Conservation (phyloP, 2,113 vertebrate species). For the Nesoenas mayeri region DNA sequence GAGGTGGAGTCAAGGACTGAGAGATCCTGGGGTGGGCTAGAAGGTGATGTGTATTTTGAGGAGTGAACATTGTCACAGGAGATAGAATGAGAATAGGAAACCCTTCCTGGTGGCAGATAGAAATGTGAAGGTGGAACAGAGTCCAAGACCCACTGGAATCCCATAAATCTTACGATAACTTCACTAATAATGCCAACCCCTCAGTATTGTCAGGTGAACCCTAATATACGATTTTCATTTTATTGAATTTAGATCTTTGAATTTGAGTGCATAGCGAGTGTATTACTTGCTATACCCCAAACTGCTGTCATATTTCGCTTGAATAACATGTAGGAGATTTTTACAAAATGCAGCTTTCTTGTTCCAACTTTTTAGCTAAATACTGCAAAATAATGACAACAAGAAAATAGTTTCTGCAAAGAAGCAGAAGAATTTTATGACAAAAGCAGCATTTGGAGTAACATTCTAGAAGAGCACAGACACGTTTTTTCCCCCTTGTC, state of each 20-base stretch:
- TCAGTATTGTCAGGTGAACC: not conserved
- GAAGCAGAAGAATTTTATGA: slow-evolving; percentile 28
- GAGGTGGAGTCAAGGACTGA: not conserved
- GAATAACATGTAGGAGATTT: not conserved
- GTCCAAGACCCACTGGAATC: not conserved
- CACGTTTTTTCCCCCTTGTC: slow-evolving; percentile 8
- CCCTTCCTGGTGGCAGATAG: not conserved
- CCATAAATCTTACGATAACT: not conserved
- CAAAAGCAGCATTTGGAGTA: slow-evolving; percentile 40
- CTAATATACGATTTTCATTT: not conserved
- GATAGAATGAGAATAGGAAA: not conserved
- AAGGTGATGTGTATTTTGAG: not conserved
- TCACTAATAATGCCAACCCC: not conserved
- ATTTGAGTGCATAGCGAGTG: not conserved
- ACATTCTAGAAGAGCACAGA: slow-evolving; percentile 15
- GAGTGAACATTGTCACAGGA: not conserved
- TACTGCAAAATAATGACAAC: slow-evolving; percentile 15
- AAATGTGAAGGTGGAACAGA: not conserved
- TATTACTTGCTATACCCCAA: not conserved
- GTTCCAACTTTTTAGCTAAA: slow-evolving; percentile 36
- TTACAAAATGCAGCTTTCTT: slow-evolving; percentile 59
- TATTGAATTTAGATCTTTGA: not conserved
- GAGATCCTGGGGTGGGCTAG: not conserved
- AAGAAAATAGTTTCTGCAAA: slow-evolving; percentile 49
- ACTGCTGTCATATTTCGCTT: slow-evolving; percentile 9